phyloP scores from a whole-genome alignment of 2,797 vertebrate genomes.

The Rousettus madagascariensis region DNA sequence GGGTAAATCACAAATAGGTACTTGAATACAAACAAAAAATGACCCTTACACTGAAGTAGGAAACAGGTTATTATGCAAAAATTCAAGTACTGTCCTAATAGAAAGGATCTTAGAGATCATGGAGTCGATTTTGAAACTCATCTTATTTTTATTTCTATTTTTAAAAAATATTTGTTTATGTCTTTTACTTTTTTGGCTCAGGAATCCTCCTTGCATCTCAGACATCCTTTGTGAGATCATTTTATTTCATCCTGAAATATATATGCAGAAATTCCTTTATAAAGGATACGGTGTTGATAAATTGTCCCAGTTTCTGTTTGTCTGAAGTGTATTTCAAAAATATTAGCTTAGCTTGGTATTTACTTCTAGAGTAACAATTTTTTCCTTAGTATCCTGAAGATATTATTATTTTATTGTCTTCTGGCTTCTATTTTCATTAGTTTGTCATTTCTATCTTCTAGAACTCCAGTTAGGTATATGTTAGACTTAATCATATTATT shows the following conservation, averaged over 20 bases:
- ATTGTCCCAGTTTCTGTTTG: slow-evolving; percentile 9
- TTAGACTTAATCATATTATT: neutral
- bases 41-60: neutral
- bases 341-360: no score
- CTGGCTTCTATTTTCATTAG: neutral
- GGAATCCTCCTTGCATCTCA: neutral
- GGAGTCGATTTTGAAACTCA: slow-evolving; percentile 1
- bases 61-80: neutral
- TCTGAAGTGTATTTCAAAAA: neutral
- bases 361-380: neutral
- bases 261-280: neutral
- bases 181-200: neutral
- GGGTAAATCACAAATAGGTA: neutral
- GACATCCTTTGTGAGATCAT: neutral
- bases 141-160: slow-evolving; percentile 13
- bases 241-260: neutral
- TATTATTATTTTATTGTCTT: slow-evolving; percentile 10
- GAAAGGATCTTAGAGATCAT: neutral
- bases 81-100: neutral
- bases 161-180: neutral
- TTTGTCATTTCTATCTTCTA: neutral
- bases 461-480: neutral
- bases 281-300: neutral
- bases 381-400: neutral
- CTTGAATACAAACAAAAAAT: neutral